Conservation (phyloP, 2,113 vertebrate species). For the Halichoerus grypus region DNA sequence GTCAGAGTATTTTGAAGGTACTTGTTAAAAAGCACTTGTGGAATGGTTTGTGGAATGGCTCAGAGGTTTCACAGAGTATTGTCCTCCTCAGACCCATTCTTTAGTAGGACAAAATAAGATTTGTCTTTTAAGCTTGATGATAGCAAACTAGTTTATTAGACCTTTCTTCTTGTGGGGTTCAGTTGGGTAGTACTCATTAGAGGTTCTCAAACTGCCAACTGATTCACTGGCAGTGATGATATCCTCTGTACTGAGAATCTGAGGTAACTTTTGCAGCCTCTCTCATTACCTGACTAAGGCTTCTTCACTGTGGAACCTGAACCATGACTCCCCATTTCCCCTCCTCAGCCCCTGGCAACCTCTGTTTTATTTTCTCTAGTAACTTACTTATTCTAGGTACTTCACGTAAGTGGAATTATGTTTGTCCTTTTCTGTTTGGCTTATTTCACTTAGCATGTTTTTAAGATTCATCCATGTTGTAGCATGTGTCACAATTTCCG, state of each 20-base stretch:
- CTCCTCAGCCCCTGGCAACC: background rate
- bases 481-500: background rate
- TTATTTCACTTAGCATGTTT: background rate
- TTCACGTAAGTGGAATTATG: background rate
- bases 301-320: background rate
- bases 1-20: slow-evolving; percentile 35
- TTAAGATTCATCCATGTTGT: background rate
- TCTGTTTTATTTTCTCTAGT: background rate
- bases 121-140: background rate
- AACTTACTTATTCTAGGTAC: background rate
- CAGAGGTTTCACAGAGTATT: background rate
- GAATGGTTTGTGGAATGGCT: slow-evolving; percentile 17
- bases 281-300: background rate
- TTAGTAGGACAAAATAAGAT: background rate
- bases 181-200: background rate
- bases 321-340: background rate
- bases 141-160: background rate
- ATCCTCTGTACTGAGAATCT: background rate
- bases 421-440: background rate
- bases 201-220: background rate
- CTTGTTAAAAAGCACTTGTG: slow-evolving; percentile 34
- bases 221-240: background rate
- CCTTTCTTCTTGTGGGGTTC: slow-evolving; percentile 17
- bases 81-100: slow-evolving; percentile 39
- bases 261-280: background rate